A percentile compares a stretch with the other conserved stretches of the same genome.
Evolutionary conservation across 2,113 vertebrate species (phyloP).

Genomic region (Odobenus rosmarus): DNA sequence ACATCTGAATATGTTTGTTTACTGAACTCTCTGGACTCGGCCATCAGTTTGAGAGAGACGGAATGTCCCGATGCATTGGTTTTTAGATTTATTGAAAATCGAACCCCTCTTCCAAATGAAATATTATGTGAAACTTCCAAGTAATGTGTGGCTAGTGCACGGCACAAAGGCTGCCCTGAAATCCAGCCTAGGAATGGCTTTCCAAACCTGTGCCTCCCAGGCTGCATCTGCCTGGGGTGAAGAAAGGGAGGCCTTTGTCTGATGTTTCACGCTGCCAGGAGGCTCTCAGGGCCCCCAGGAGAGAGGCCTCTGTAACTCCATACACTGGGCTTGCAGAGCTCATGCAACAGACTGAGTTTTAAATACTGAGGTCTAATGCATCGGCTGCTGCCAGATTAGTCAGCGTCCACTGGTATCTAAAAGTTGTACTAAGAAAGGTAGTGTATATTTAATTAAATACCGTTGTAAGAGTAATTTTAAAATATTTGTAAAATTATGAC

Average conservation of each 20-base stretch:
- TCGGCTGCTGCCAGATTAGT: neutral
- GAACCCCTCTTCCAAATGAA: neutral
- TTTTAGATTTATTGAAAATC: neutral
- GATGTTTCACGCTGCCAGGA: neutral
- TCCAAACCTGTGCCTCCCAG: neutral
- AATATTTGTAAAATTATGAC: conserved; percentile 3
- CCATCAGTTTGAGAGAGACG: neutral
- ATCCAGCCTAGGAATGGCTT: neutral
- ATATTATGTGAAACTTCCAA: neutral
- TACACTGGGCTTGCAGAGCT: neutral
- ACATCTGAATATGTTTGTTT: neutral
- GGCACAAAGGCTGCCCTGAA: neutral
- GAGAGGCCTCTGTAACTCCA: neutral
- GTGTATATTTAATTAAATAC: neutral
- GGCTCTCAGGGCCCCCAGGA: neutral
- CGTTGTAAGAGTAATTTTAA: neutral
- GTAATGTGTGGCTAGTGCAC: neutral
- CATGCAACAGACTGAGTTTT: neutral
- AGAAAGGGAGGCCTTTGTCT: neutral
- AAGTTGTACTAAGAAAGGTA: neutral
- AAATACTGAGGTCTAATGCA: neutral
- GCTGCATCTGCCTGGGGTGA: neutral
- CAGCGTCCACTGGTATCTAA: neutral
- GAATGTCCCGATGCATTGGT: neutral
- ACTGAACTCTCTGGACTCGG: neutral